phyloP scores from a whole-genome alignment of 2,113 vertebrate species.

The Megaleporinus macrocephalus region DNA sequence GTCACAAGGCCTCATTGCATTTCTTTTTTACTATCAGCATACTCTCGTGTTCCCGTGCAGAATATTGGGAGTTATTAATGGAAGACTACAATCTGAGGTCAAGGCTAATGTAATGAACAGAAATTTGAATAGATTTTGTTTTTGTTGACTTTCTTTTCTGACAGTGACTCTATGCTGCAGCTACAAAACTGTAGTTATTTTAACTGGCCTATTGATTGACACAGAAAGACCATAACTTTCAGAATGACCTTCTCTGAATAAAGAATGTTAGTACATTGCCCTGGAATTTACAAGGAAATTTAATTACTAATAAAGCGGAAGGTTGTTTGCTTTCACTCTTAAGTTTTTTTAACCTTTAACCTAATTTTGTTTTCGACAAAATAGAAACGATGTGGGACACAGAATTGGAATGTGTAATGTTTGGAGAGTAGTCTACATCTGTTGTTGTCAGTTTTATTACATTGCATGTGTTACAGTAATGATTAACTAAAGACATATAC shows the following conservation, averaged over 20 bases:
- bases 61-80: constrained; percentile 52
- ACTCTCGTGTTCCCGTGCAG: constrained; percentile 7
- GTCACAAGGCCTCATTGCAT: constrained; percentile 48
- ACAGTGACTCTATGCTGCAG: neutral
- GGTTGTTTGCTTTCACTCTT: constrained; percentile 42
- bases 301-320: constrained; percentile 15
- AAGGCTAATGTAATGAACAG: constrained; percentile 15
- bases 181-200: neutral
- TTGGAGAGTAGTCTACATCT: neutral
- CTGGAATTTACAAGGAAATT: constrained; percentile 43
- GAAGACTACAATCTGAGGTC: constrained; percentile 34
- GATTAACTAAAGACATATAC: too few relatives aligned
- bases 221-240: neutral
- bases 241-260: too few relatives aligned
- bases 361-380: neutral
- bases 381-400: neutral
- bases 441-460: neutral
- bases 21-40: constrained; percentile 50
- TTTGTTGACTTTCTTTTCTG: neutral
- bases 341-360: constrained; percentile 23
- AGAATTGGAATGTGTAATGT: neutral
- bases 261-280: constrained; percentile 7
- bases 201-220: neutral
- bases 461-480: neutral
- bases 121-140: neutral